phyloP scores from a whole-genome alignment of 2,888 invertebrate species.

The Oegoconia quadripuncta region DNA sequence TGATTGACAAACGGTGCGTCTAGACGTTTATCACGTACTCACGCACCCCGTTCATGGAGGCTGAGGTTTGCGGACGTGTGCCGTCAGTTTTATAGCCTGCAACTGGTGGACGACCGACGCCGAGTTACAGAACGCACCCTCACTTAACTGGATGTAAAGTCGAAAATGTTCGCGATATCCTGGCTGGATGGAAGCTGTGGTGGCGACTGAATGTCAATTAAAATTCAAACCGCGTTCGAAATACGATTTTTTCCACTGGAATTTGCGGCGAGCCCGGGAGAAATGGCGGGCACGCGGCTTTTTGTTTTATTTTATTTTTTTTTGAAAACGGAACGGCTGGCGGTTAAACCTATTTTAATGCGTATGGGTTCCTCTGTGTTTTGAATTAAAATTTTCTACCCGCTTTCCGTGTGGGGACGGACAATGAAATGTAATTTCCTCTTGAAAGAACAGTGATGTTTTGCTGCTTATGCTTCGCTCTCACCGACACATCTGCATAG shows the following conservation, averaged over 20 bases:
- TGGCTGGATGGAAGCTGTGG: slow-evolving; percentile 41
- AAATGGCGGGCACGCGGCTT: slow-evolving; percentile 75
- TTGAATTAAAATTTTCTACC: slow-evolving; percentile 70
- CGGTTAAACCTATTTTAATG: slow-evolving; percentile 78
- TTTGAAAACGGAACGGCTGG: slow-evolving; percentile 74
- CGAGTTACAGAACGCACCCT: slow-evolving; percentile 34
- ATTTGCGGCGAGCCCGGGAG: slow-evolving; percentile 73
- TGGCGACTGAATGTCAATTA: slow-evolving; percentile 75
- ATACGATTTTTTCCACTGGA: slow-evolving; percentile 78
- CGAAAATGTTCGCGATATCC: slow-evolving; percentile 58
- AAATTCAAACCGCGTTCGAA: slow-evolving; percentile 80
- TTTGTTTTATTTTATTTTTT: slow-evolving; percentile 75
- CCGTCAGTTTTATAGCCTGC: slow-evolving; percentile 52
- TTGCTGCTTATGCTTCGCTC: slow-evolving; percentile 3
- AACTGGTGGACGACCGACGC: slow-evolving; percentile 47
- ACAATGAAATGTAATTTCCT: slow-evolving; percentile 74
- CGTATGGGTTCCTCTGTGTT: slow-evolving; percentile 73
- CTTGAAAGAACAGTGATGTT: slow-evolving; percentile 31
- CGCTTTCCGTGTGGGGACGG: slow-evolving; percentile 50
- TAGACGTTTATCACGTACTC: slow-evolving; percentile 20
- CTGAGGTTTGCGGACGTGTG: slow-evolving; percentile 43
- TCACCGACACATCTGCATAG: slow-evolving; percentile 10
- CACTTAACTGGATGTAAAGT: slow-evolving; percentile 52
- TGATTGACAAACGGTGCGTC: slow-evolving; percentile 18
- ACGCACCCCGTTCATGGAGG: slow-evolving; percentile 17